These are phyloP conservation scores for Pocillopora verrucosa DNA, from an alignment of 64 coral and sea anemone species.

Conservation along the genomic window DNA sequence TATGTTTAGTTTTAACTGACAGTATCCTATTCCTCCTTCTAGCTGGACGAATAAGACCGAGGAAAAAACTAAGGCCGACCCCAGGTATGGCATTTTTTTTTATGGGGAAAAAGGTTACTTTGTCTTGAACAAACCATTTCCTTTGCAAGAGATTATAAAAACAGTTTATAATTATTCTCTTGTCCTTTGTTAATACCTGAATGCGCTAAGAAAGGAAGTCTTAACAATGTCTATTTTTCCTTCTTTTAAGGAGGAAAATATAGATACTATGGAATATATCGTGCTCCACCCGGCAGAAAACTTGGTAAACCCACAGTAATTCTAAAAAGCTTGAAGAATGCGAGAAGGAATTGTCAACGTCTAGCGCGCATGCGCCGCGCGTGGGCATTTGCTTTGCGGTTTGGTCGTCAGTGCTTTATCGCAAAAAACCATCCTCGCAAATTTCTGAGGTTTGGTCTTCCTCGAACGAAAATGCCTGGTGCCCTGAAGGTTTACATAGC, in stretches of 20 bases:
- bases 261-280: constrained; percentile 2
- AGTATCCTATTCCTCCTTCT: background rate
- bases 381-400: constrained; percentile 28
- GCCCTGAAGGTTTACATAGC: constrained; percentile 23
- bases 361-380: constrained; percentile 1
- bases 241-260: constrained; percentile 19
- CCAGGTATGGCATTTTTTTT: background rate
- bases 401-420: constrained; percentile 31
- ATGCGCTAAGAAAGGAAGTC: background rate
- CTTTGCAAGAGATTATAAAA: too few species aligned
- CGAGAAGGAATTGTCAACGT: constrained; percentile 23
- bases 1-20: background rate
- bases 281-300: background rate
- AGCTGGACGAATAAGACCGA: constrained; percentile 1
- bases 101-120: too few species aligned
- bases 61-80: background rate
- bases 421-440: background rate
- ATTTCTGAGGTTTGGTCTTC: background rate
- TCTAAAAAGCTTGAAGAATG: background rate
- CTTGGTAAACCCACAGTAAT: background rate
- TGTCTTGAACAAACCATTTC: too few species aligned
- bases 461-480: constrained; percentile 30
- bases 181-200: too few species aligned
- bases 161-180: too few species aligned
- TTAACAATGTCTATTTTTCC: background rate